Base-by-base conservation (phyloP, 1,140 invertebrate species). In the Bombyx mandarina region DNA sequence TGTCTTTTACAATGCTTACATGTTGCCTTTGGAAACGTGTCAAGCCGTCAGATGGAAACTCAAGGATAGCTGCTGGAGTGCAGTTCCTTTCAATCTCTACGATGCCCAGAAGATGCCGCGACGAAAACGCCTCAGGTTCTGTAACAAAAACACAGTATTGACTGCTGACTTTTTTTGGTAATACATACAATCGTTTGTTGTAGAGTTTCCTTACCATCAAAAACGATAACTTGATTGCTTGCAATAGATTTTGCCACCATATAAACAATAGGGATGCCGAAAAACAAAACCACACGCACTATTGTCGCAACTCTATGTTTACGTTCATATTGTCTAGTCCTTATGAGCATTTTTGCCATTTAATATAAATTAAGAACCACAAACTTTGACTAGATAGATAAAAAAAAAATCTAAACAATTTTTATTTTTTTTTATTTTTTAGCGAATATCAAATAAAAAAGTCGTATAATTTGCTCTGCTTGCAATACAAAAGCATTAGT, bases 41-140 rank as follows among this genome's bases (percentile, higher is more conserved):
- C 67, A 95, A 91, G 49, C 94, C 90, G 75, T 95, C 92, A 44
- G 90, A 79, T 10, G 94, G 94, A 80, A 96, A 96, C 73, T 96
- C 94, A 61, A 94, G 83, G 62, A 96, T 94, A 54, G 93, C 93
- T 42, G 94, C 90, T 22, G 92, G 91, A 18, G 92, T 94, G 76
- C 94, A 96, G 87, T 94, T 94, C 46, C 51, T 61, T 7, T 35
- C 60, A 0, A 18, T 62, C 6, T 61, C 60, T 12, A 70, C 49
- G 4, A 71, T 7, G 7, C 65, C 64, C 9, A 81, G 57, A 1
- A 81, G 66, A 18, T 65, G 72, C 1, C 81, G 79, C 1, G 69
- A 65, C 0, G 57, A 3, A 10, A 67, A 64, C 3, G 8, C 26
- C 4, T 35, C 26, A 35, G 26, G 26, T 35, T 35, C 26, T 35